A percentile compares a stretch with the other conserved stretches of the same genome.
Evolutionary conservation across 1,140 invertebrate species (phyloP).

Genomic region (Bathynomus jamesi): DNA sequence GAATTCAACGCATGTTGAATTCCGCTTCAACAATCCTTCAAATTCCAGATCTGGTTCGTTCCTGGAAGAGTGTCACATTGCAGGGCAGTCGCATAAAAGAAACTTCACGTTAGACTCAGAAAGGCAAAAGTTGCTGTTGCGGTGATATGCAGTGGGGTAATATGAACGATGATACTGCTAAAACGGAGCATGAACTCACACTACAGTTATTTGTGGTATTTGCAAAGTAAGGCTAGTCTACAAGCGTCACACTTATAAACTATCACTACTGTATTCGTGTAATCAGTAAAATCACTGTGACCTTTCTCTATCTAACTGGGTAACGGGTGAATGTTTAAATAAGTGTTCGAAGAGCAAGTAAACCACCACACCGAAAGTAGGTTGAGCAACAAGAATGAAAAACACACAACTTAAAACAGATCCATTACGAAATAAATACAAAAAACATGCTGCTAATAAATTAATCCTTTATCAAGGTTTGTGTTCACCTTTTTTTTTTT

Average conservation of each 20-base stretch:
- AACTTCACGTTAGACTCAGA: background rate
- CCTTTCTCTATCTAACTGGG: no score
- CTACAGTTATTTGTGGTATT: background rate
- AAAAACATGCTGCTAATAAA: no score
- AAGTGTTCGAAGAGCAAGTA: no score
- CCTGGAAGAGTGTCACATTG: constrained; percentile 38
- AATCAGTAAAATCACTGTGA: background rate
- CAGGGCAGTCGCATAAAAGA: constrained; percentile 4
- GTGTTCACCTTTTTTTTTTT: no score
- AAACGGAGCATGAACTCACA: background rate
- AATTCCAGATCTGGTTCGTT: constrained; percentile 52
- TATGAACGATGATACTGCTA: constrained; percentile 1
- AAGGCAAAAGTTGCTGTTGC: background rate
- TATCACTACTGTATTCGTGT: background rate
- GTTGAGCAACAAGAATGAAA: no score
- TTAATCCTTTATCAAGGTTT: no score
- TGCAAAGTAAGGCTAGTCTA: background rate
- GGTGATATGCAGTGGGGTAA: background rate
- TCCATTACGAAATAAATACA: no score
- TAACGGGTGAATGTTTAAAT: no score
- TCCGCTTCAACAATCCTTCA: constrained; percentile 50
- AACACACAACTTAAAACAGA: no score
- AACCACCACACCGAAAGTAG: no score
- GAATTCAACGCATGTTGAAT: constrained; percentile 53
- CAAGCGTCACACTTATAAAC: background rate